A percentile compares a stretch with the other conserved stretches of the same genome.
Evolutionary conservation across 2,113 vertebrate genomes (phyloP).

Genomic region (Microtus richardsoni): DNA sequence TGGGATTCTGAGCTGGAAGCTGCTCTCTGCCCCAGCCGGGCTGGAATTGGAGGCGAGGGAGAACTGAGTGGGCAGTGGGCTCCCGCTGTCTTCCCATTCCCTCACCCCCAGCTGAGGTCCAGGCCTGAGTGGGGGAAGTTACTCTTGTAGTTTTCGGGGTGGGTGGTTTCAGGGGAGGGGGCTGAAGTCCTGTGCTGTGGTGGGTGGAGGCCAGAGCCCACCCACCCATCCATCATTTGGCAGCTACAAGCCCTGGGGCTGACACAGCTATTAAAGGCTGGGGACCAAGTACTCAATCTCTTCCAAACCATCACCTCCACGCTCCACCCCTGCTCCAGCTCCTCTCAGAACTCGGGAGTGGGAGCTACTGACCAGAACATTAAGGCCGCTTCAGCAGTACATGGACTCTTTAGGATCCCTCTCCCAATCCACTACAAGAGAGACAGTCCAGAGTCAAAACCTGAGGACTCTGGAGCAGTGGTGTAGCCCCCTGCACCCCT

Average conservation of each 20-base stretch:
- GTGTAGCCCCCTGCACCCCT: not conserved
- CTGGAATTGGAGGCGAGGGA: not conserved
- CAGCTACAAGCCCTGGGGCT: conserved; percentile 69
- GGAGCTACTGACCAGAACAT: not conserved
- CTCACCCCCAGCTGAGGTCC: not conserved
- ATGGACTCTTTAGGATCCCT: not conserved
- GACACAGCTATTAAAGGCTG: conserved; percentile 74
- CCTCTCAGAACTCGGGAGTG: conserved; percentile 20
- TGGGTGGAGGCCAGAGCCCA: conserved; percentile 44
- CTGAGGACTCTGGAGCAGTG: not conserved
- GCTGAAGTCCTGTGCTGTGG: conserved; percentile 43
- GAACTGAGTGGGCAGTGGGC: not conserved
- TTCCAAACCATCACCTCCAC: conserved; percentile 65
- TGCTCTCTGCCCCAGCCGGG: conserved; percentile 39
- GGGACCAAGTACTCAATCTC: conserved; percentile 74
- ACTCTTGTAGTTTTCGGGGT: not conserved
- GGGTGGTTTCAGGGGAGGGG: not conserved
- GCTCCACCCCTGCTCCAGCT: not conserved
- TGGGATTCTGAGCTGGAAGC: conserved; percentile 58
- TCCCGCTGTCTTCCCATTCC: not conserved
- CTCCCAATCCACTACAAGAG: not conserved
- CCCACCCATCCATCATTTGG: conserved; percentile 74
- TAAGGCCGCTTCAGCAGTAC: not conserved
- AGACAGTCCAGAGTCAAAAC: not conserved
- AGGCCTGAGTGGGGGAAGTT: not conserved